phyloP scores from a whole-genome alignment of 1,140 invertebrate species.

The Ostrea denselamellosa region DNA sequence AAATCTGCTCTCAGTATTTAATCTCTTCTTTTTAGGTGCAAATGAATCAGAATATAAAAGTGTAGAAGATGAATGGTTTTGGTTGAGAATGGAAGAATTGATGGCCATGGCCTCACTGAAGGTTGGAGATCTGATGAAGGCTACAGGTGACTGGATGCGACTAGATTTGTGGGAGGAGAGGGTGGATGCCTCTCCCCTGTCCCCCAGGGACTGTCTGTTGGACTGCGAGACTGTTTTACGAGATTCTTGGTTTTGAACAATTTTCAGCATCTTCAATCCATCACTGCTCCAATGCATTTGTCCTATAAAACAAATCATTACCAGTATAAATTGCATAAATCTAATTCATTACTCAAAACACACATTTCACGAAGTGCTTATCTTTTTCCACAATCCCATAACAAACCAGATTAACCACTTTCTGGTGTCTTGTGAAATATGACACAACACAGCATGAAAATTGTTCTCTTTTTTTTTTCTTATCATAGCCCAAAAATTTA shows the following conservation, averaged over 20 bases:
- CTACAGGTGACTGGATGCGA: slow-evolving; percentile 5
- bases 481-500: not conserved
- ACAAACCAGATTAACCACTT: slow-evolving; percentile 14
- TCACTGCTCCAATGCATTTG: slow-evolving; percentile 31
- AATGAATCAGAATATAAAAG: not conserved
- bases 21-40: slow-evolving; percentile 12
- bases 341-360: not conserved
- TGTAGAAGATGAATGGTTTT: slow-evolving; percentile 1
- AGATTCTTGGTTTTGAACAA: slow-evolving; percentile 37
- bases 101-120: not conserved
- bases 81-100: slow-evolving; percentile 24
- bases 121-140: not conserved
- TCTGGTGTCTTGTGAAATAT: not conserved
- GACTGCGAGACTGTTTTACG: not conserved
- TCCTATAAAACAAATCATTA: not conserved
- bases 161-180: slow-evolving; percentile 27
- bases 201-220: not conserved
- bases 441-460: not conserved
- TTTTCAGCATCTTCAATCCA: slow-evolving; percentile 35
- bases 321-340: not conserved
- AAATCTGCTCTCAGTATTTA: not conserved
- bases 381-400: not conserved
- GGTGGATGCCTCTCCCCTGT: not conserved
- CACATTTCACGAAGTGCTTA: not conserved
- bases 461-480: not conserved